Evolutionary conservation across 2,888 invertebrate genomes (phyloP).

Genomic region (Criorhina ranunculi): DNA sequence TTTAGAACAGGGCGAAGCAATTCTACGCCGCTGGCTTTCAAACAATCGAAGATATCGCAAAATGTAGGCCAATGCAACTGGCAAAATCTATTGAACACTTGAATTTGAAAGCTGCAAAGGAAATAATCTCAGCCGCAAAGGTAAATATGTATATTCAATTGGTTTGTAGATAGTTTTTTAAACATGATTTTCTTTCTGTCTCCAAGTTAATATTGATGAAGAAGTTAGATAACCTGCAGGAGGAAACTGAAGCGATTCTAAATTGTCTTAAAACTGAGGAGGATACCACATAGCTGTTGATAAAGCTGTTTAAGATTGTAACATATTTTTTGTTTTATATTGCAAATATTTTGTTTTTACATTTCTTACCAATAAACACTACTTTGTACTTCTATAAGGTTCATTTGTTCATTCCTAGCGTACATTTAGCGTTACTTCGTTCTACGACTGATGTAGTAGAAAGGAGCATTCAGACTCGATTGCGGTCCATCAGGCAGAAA

Average conservation of each 20-base stretch:
- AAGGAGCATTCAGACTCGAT: too few relatives aligned
- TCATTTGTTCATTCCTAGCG: too few relatives aligned
- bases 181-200: slow-evolving; percentile 3
- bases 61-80: slow-evolving; percentile 88
- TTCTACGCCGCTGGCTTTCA: slow-evolving; percentile 93
- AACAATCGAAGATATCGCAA: slow-evolving; percentile 90
- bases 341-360: neutral
- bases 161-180: neutral
- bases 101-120: slow-evolving; percentile 89
- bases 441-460: too few relatives aligned
- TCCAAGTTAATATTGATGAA: slow-evolving; percentile 91
- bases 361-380: too few relatives aligned
- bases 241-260: slow-evolving; percentile 89
- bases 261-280: slow-evolving; percentile 78
- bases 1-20: slow-evolving; percentile 92
- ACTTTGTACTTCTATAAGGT: too few relatives aligned
- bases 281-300: neutral
- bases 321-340: neutral
- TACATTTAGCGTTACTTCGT: too few relatives aligned
- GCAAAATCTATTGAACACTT: slow-evolving; percentile 89
- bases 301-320: neutral
- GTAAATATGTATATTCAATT: slow-evolving; percentile 74
- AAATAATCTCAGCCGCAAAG: slow-evolving; percentile 95
- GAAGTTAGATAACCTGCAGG: slow-evolving; percentile 93
- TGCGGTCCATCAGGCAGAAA: too few relatives aligned